phyloP scores from a whole-genome alignment of 2,113 vertebrate genomes.

The Vidua chalybeata region DNA sequence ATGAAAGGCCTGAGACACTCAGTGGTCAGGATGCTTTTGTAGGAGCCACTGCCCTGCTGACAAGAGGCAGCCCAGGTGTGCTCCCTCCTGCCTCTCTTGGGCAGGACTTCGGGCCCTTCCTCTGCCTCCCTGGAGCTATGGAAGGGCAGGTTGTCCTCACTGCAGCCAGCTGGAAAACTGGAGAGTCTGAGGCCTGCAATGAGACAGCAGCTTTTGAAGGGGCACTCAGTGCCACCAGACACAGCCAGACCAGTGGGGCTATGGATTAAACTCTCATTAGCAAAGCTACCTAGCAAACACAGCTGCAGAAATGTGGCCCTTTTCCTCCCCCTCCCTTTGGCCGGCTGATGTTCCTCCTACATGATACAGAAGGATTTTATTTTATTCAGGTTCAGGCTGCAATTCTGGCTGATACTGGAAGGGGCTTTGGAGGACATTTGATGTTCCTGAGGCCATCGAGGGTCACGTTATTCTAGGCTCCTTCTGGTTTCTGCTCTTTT shows the following conservation, averaged over 20 bases:
- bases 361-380: neutral
- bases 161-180: neutral
- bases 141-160: neutral
- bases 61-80: neutral
- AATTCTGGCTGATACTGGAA: neutral
- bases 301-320: neutral
- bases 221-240: neutral
- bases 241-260: neutral
- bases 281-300: neutral
- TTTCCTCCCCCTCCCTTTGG: neutral
- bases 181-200: neutral
- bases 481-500: neutral
- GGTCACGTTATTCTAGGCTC: neutral
- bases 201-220: neutral
- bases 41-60: neutral
- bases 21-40: neutral
- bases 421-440: neutral
- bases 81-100: neutral
- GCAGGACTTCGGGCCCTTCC: neutral
- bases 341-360: neutral
- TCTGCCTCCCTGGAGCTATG: neutral
- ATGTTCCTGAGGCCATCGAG: neutral
- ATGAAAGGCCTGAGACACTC: neutral
- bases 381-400: neutral
- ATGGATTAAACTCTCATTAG: neutral